Base-by-base conservation (phyloP, 1,140 invertebrate species). In the Mamestra configurata region DNA sequence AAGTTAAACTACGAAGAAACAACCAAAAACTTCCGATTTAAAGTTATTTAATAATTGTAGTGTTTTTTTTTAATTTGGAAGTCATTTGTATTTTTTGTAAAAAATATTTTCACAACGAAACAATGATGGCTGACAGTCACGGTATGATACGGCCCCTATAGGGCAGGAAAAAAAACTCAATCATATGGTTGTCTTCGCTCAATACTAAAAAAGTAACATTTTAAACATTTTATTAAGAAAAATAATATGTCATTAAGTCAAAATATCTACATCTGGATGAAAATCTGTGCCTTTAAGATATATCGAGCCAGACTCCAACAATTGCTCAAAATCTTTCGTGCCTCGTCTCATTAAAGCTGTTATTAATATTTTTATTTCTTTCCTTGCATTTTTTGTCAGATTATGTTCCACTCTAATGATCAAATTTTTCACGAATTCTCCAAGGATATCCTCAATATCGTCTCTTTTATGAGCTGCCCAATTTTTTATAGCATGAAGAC, bases 271-370 rank as follows among this genome's bases (percentile, higher is more conserved):
- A 20, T 53, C n/a, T 4, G 27, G n/a, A 71, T 31, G 4, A 35
- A 71, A 71, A 51, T 77, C 73, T 18, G 18, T 6, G 5, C 43
- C 57, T 15, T 22, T 64, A 6, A 77, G 57, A 37, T 35, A 77
- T 15, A 31, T 51, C 6, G 73, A 77, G 8, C 73, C 73, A 35
- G 31, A 8, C 11, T 22, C 51, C 7, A 64, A 77, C 43, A 77
- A 64, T 35, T 61, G 13, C 13, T 49, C 10, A 18, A 27, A 7
- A 35, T 77, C 40, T 15, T 37, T 15, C 0, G 57, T 27, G 7
- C 15, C 13, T 13, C n/a, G 8, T 7, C 73, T 31, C 57, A 77
- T 31, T 13, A 77, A 15, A 5, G n/a, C 18, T 20, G 24, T 22
- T 31, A 64, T 64, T 13, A 77, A 64, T 7, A 35, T 3, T 13